Evolutionary conservation across 2,113 vertebrate genomes (phyloP).

Genomic region (Isurus oxyrinchus): DNA sequence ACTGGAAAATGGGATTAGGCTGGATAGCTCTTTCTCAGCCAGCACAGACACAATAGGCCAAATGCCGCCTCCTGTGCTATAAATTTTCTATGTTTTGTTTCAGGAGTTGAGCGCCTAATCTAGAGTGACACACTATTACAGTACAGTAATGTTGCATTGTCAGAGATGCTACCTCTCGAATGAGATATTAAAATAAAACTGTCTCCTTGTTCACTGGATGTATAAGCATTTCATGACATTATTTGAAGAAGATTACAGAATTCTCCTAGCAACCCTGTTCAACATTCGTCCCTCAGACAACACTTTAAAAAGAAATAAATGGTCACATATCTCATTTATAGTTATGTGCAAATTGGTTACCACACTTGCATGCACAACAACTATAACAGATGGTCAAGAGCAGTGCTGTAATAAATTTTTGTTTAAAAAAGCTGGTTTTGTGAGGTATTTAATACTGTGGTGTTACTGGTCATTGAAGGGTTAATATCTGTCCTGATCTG

Average conservation of each 20-base stretch:
- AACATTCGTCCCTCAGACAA: background rate
- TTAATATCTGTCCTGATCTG: background rate
- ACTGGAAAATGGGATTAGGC: too few relatives aligned
- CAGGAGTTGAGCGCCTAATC: background rate
- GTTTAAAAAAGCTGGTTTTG: background rate
- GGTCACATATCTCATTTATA: background rate
- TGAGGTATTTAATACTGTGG: background rate
- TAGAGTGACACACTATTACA: background rate
- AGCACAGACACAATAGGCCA: too few relatives aligned
- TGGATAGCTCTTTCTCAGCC: too few relatives aligned
- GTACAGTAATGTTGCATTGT: background rate
- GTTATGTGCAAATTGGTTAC: background rate
- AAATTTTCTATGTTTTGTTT: too few relatives aligned
- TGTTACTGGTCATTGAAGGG: background rate
- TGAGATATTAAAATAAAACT: background rate
- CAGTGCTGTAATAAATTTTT: background rate
- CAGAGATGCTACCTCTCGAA: background rate
- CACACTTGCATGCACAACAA: background rate
- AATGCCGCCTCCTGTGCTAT: too few relatives aligned
- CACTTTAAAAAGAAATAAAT: background rate
- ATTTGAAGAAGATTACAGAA: background rate
- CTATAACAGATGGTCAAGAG: background rate
- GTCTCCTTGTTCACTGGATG: background rate
- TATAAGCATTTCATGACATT: background rate
- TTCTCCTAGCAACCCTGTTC: background rate